These are phyloP conservation scores for Cephus runcator DNA, from an alignment of 2,888 invertebrate genomes.

Conservation along the genomic window DNA sequence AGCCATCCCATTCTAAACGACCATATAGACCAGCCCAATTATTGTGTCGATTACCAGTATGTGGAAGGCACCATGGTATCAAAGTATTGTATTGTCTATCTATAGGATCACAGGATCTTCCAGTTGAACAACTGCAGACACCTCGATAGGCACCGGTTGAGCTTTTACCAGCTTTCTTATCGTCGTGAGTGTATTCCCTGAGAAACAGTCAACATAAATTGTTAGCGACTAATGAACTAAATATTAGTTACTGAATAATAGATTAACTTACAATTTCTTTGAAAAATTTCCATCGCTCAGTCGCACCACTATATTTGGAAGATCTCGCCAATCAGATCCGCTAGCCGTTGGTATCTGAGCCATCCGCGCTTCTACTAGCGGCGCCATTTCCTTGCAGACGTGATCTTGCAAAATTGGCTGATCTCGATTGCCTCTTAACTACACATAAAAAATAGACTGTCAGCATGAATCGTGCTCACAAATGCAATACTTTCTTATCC, in stretches of 20 bases:
- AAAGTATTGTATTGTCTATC: constrained; percentile 85
- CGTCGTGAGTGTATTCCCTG: constrained; percentile 69
- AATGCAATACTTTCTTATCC: neutral
- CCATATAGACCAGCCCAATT: constrained; percentile 90
- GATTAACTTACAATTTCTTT: constrained; percentile 68
- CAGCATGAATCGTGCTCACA: neutral
- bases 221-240: neutral
- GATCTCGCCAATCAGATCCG: constrained; percentile 88
- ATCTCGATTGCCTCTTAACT: constrained; percentile 73
- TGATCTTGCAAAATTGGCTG: constrained; percentile 76
- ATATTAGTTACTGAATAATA: neutral
- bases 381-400: constrained; percentile 86
- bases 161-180: constrained; percentile 68
- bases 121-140: constrained; percentile 81
- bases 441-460: constrained; percentile 17
- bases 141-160: constrained; percentile 70
- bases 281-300: constrained; percentile 77
- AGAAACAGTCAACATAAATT: neutral
- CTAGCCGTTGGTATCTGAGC: constrained; percentile 77
- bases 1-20: constrained; percentile 84
- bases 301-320: constrained; percentile 80
- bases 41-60: constrained; percentile 86
- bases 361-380: constrained; percentile 82
- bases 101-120: constrained; percentile 73
- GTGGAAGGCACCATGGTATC: constrained; percentile 90